Evolutionary conservation across 2,797 vertebrate species (phyloP).

Genomic region (Coluber constrictor): DNA sequence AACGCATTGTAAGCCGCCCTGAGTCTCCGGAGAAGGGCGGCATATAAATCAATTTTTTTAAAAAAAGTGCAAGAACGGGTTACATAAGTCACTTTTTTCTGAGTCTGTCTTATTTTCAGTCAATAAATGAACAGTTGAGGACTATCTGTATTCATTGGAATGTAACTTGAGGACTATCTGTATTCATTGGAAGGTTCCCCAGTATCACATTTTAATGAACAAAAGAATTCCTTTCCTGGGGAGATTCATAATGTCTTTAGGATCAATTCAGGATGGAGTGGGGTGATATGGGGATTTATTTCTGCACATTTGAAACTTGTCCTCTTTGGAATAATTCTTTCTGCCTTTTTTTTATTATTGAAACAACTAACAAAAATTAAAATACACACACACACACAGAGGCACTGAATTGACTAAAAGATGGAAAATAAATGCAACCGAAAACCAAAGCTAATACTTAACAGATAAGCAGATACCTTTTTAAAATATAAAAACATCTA

Average conservation of each 20-base stretch:
- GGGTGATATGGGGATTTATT: not conserved
- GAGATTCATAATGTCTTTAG: not conserved
- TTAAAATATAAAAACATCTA: not conserved
- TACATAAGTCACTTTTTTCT: no score
- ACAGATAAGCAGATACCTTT: not conserved
- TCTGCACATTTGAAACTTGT: not conserved
- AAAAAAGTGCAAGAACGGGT: no score
- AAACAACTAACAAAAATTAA: not conserved
- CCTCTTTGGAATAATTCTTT: not conserved
- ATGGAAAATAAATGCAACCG: not conserved
- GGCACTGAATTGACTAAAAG: not conserved
- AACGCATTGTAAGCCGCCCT: no score
- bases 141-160: not conserved
- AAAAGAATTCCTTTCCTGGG: not conserved
- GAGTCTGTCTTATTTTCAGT: no score
- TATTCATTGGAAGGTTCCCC: not conserved
- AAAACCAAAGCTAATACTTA: not conserved
- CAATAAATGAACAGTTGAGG: no score
- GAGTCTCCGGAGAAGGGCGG: no score
- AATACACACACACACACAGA: not conserved
- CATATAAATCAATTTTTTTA: no score
- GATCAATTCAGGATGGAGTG: not conserved
- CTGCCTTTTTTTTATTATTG: not conserved
- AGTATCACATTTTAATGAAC: not conserved
- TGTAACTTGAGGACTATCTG: no score